Conservation (phyloP, 2,888 invertebrate species). For the Leptarthrus brevirostris region DNA sequence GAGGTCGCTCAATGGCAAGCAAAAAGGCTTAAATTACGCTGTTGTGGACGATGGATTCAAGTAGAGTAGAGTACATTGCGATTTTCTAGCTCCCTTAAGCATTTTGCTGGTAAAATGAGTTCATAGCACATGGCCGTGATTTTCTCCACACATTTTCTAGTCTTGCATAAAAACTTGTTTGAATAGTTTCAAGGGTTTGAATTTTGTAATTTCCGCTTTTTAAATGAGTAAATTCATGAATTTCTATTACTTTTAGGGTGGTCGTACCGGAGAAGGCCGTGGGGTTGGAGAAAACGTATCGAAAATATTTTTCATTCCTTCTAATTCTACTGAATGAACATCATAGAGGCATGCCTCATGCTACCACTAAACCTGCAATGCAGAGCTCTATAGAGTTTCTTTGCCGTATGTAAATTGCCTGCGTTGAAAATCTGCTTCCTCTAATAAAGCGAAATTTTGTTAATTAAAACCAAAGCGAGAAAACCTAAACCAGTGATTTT, state of each 20-base stretch:
- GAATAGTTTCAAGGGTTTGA: conserved; percentile 3
- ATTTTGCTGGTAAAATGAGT: not conserved
- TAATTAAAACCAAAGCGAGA: no score
- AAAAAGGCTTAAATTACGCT: conserved; percentile 7
- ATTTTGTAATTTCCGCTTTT: conserved; percentile 5
- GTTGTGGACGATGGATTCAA: not conserved
- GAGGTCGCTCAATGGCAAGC: conserved; percentile 30
- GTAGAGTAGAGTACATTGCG: not conserved
- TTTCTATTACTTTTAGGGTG: not conserved
- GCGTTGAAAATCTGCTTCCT: no score
- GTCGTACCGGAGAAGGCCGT: not conserved
- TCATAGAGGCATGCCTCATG: not conserved
- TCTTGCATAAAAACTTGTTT: not conserved
- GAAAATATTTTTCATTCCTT: not conserved
- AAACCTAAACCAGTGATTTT: no score
- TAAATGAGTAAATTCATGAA: not conserved
- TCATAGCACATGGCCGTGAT: conserved; percentile 1
- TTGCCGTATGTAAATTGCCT: no score
- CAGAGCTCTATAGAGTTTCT: no score
- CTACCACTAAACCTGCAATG: no score
- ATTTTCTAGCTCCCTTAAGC: not conserved
- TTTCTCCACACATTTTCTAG: not conserved
- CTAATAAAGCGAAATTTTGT: no score
- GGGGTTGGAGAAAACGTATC: not conserved
- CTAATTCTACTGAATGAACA: not conserved